Evolutionary conservation across 35 echinoderm and acorn worm genomes (phyloP).

Genomic region (Ophiothrix spiculata): DNA sequence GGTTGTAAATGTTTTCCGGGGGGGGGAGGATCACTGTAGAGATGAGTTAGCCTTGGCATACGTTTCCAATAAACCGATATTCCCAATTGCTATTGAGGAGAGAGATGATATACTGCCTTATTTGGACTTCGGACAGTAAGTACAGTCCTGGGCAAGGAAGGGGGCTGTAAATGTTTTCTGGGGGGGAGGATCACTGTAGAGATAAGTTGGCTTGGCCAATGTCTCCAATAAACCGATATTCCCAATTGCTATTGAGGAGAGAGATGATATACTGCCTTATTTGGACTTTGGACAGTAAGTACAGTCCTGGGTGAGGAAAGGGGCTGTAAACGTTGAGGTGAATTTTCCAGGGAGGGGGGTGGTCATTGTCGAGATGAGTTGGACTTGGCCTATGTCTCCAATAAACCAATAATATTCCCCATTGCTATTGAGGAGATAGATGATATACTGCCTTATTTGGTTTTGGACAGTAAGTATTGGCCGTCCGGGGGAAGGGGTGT

Average conservation of each 20-base stretch:
- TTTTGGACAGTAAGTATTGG: conserved; percentile 95
- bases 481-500: too few relatives aligned
- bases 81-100: conserved; percentile 41
- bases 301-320: too few relatives aligned
- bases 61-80: conserved; percentile 96
- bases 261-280: conserved; percentile 43
- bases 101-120: conserved; percentile 44
- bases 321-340: too few relatives aligned
- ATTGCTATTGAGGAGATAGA: conserved; percentile 53
- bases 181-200: too few relatives aligned
- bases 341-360: too few relatives aligned
- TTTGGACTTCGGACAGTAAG: conserved; percentile 99
- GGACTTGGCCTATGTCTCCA: conserved; percentile 95
- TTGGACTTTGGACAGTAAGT: conserved; percentile 99
- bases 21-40: too few relatives aligned
- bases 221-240: conserved; percentile 97
- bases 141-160: too few relatives aligned
- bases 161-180: too few relatives aligned
- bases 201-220: conserved; percentile 96
- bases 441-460: conserved; percentile 57
- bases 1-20: too few relatives aligned
- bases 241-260: conserved; percentile 36
- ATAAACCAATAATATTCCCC: conserved; percentile 93
- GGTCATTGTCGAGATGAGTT: conserved; percentile 96
- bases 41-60: conserved; percentile 98